phyloP scores from a whole-genome alignment of 2,888 invertebrate genomes.

The Halocaridina rubra region DNA sequence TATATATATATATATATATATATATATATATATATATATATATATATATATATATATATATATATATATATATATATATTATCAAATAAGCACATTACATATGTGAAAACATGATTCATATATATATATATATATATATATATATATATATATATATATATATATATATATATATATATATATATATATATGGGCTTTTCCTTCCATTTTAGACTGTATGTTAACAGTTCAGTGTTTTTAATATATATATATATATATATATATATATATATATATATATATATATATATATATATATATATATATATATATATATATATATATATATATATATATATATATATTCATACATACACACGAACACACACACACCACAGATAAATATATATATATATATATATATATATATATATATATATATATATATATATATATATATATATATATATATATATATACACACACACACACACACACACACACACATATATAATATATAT shows the following conservation, averaged over 20 bases:
- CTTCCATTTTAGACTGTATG: too few species aligned
- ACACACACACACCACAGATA: background rate
- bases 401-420: background rate
- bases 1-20: too few species aligned
- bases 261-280: background rate
- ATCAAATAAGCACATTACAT: too few species aligned
- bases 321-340: background rate
- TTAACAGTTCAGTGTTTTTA: background rate
- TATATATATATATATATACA: slow-evolving; percentile 19
- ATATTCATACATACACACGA: background rate
- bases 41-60: too few species aligned
- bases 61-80: too few species aligned
- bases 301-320: background rate
- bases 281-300: background rate
- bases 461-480: background rate
- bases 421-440: slow-evolving; percentile 21
- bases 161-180: too few species aligned
- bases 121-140: too few species aligned
- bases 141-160: too few species aligned
- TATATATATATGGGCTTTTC: too few species aligned
- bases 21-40: too few species aligned
- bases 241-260: background rate
- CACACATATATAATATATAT: too few species aligned
- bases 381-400: background rate
- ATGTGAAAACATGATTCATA: too few species aligned